Conservation (phyloP, 2,113 vertebrate genomes). For the Rhizomys pruinosus region DNA sequence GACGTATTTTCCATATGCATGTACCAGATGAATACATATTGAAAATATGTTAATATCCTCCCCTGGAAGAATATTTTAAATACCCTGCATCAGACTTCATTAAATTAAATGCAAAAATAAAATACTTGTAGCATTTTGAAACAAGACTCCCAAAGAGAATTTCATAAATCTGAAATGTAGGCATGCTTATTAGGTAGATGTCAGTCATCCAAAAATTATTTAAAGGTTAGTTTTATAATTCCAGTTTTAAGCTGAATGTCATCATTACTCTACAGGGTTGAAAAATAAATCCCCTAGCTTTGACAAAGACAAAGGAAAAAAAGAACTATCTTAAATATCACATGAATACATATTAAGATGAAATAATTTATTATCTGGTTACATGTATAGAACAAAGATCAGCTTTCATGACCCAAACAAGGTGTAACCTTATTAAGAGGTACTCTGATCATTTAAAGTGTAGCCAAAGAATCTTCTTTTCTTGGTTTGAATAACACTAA, state of each 20-base stretch:
- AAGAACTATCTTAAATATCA: conserved; percentile 53
- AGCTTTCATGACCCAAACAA: neutral
- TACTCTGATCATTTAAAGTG: neutral
- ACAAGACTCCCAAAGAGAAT: conserved; percentile 72
- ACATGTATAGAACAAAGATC: neutral
- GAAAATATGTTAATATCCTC: conserved; percentile 52
- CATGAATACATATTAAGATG: conserved; percentile 19
- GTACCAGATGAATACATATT: conserved; percentile 30
- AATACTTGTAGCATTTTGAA: conserved; percentile 65
- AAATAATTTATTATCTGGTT: conserved; percentile 29
- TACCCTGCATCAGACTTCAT: conserved; percentile 57
- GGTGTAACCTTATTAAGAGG: neutral
- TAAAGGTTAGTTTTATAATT: conserved; percentile 75
- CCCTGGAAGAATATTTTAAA: conserved; percentile 39
- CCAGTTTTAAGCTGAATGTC: conserved; percentile 60
- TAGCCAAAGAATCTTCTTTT: neutral
- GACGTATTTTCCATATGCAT: conserved; percentile 12
- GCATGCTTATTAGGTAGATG: conserved; percentile 65
- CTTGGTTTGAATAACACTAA: neutral
- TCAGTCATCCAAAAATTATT: conserved; percentile 57
- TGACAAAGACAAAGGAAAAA: conserved; percentile 30
- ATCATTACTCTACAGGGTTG: conserved; percentile 7
- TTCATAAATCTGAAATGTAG: conserved; percentile 73
- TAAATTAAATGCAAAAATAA: conserved; percentile 54
- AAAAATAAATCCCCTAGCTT: neutral